Evolutionary conservation across 1,140 invertebrate genomes (phyloP), one percentile per base, ranked within the genome.

Genomic region (Arctopsyche grandis): DNA sequence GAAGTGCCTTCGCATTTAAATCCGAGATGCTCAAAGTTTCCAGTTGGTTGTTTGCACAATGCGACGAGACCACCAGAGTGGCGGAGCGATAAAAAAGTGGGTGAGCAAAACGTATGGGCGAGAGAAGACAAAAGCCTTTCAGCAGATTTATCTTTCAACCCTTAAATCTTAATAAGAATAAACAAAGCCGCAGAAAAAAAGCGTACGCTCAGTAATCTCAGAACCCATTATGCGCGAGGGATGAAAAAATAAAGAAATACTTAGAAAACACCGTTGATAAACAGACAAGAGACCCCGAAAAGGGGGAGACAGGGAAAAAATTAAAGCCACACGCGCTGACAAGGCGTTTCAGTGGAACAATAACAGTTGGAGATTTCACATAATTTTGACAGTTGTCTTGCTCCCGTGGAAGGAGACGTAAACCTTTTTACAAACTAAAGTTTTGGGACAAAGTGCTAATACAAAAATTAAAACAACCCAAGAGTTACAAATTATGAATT

Each of bases 121-220:
- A 24, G 16, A 75, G 52, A 14, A 48, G 48, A 75, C 26, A 29
- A 38, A 63, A 24, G 46, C 14, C 52, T 74, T 26, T 22, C 24
- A 21, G 70, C 19, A 79, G 75, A 78, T 82, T 79, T 73, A 80
- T 52, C 46, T 70, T 46, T 73, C 46, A 75, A 71, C 78, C 75
- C 69, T 66, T 74, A 66, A 71, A 69, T 79, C 80, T 77, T 82
- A 79, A 79, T 82, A 79, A 77, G 78, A 79, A 82, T 82, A 82
- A 82, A 78, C 80, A 82, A 70, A 78, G 70, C 46, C 58, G 9
- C 19, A 22, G 69, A 21, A 75, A 69, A 78, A 74, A 77, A 75
- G 70, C 78, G 76, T 79, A 73, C 78, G 48, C n/a, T 52, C 16
- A 44, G 71, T 78, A 78, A 82, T 82, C 78, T 82, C 22, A 52